These are phyloP conservation scores for Pectinophora gossypiella DNA, from an alignment of 1,140 invertebrate genomes.

Conservation along the genomic window DNA sequence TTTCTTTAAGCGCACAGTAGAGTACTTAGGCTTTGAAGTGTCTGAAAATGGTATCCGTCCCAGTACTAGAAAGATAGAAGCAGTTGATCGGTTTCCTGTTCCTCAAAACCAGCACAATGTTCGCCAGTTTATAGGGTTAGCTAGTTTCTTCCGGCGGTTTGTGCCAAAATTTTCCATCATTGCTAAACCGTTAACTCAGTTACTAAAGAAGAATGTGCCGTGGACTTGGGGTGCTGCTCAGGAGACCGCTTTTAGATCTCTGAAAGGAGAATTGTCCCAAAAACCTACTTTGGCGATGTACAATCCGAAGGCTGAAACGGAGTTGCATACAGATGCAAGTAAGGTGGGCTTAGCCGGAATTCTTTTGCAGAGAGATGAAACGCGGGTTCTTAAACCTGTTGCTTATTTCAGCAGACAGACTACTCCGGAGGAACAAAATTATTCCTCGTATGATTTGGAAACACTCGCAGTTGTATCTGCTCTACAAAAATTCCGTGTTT, in stretches of 20 bases:
- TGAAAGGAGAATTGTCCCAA: no score
- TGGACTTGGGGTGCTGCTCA: slow-evolving; percentile 9
- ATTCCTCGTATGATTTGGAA: no score
- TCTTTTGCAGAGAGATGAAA: no score
- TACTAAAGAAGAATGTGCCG: slow-evolving; percentile 10
- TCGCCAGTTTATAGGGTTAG: slow-evolving; percentile 52
- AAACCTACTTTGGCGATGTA: no score
- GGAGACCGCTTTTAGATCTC: slow-evolving; percentile 5
- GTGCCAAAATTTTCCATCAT: slow-evolving; percentile 26
- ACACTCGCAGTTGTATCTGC: slow-evolving; percentile 9
- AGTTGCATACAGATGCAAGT: no score
- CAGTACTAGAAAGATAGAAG: slow-evolving; percentile 15
- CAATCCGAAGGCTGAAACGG: no score
- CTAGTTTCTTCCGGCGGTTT: slow-evolving; percentile 36
- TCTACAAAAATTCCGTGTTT: neutral
- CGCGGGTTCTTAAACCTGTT: no score
- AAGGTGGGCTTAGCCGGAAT: no score
- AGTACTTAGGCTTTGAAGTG: slow-evolving; percentile 11
- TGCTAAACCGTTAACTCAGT: slow-evolving; percentile 19
- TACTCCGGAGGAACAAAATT: no score
- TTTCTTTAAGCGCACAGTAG: slow-evolving; percentile 2
- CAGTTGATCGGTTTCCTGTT: slow-evolving; percentile 20
- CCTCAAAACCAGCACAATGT: slow-evolving; percentile 40
- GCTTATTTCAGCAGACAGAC: no score
- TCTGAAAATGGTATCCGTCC: slow-evolving; percentile 6